Base-by-base conservation (phyloP, 2,888 invertebrate species). In the Diarsia dahlii region DNA sequence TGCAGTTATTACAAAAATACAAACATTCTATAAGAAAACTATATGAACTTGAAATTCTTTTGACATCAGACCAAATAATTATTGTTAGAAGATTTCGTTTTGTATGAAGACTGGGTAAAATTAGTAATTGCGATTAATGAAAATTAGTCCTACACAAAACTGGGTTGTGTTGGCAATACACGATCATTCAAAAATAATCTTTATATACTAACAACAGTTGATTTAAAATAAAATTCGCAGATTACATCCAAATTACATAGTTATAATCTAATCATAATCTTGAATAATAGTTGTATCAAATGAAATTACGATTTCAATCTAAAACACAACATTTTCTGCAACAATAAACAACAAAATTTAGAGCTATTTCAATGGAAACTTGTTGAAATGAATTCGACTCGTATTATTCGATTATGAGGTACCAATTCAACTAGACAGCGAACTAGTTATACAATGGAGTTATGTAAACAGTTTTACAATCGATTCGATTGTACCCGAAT, bases 391-490 rank as follows among this genome's bases (percentile, higher is more conserved):
- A 75, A 84, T 84, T 84, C 74, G 78, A 68, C 34, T 48, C 81
- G 81, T 67, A 76, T 73, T 73, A 65, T 78, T 74, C 52, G 71
- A 70, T 76, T 81, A 64, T 78, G 60, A 67, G 56, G 64, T 72
- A 71, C 62, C 48, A 64, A 66, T 65, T 72, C 39, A 73, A 78
- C 75, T 56, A 71, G 74, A 80, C 63, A 74, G 50, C 63, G 64
- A 74, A 67, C 78, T 23, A 15, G 72, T 85, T 85, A 74, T 76
- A 84, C 84, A 85, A 85, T 54, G 6, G n/a, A 54, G 63, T 86
- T 86, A 80, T 77, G 71, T 86, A 86, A 82, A 73, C 64, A 28
- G 65, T 81, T 78, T 73, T 80, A 78, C 74, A 80, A 76, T 74
- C 69, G 76, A 52, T 69, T 74, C 69, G 78, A 52, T 66, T 76